Evolutionary conservation across 1,140 invertebrate species (phyloP).

Genomic region (Tetramorium alpestre): DNA sequence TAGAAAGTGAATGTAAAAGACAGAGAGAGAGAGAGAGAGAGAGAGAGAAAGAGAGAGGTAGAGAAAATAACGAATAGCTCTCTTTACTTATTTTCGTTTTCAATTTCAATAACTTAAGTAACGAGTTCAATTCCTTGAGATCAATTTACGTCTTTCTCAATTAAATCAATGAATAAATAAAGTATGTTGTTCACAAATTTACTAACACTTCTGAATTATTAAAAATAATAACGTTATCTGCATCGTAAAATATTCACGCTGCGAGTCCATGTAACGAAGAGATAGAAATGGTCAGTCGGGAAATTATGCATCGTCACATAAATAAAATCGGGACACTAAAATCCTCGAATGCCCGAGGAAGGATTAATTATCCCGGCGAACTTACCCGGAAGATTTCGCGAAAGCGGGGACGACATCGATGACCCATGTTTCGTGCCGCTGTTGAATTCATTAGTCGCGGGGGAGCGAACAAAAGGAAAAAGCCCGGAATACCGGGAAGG

Average conservation of each 20-base stretch:
- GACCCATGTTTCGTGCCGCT: slow-evolving; percentile 26
- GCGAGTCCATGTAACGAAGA: neutral
- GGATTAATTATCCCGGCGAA: neutral
- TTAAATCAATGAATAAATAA: neutral
- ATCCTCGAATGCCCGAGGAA: neutral
- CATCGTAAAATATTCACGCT: neutral
- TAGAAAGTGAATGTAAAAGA: neutral
- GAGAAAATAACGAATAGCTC: no score
- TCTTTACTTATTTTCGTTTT: neutral
- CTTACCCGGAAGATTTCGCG: neutral
- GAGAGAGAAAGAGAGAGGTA: neutral
- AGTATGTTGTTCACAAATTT: neutral
- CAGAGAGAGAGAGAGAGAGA: neutral
- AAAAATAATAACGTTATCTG: neutral
- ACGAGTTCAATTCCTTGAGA: neutral
- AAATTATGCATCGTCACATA: neutral
- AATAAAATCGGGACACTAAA: neutral
- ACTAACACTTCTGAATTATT: neutral
- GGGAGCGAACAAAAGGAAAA: neutral
- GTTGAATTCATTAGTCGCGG: slow-evolving; percentile 43
- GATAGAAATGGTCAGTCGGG: neutral
- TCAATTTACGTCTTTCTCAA: neutral
- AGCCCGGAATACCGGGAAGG: neutral
- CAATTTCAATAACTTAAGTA: neutral
- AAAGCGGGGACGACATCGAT: neutral